Conservation (phyloP, 2,797 vertebrate genomes). For the Pampus argenteus region DNA sequence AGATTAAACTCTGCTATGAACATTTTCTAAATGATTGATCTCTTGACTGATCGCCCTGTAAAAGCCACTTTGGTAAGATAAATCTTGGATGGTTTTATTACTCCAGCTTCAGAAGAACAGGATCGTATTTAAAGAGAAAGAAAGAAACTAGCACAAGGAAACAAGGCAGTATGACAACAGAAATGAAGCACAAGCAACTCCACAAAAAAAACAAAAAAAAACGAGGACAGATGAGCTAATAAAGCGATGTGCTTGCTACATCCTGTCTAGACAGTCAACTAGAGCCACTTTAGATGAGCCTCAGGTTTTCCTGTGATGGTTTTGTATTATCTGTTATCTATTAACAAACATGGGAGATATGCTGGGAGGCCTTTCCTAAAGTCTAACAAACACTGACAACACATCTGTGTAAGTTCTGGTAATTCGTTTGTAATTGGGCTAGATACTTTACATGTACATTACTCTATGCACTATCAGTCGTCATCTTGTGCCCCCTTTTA, state of each 20-base stretch:
- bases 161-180: conserved; percentile 10
- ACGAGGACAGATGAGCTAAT: conserved; percentile 52
- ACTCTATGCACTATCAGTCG: conserved; percentile 17
- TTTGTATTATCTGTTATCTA: conserved; percentile 59
- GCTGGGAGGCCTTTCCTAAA: conserved; percentile 14
- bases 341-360: conserved; percentile 50
- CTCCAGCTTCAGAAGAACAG: conserved; percentile 47
- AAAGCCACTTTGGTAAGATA: conserved; percentile 56
- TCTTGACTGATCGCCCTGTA: conserved; percentile 29
- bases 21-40: conserved; percentile 48
- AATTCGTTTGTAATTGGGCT: conserved; percentile 25
- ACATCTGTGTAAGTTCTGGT: conserved; percentile 4
- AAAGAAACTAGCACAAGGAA: conserved; percentile 8
- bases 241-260: conserved; percentile 55
- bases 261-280: conserved; percentile 71
- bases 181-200: conserved; percentile 30
- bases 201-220: conserved; percentile 13
- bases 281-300: conserved; percentile 20
- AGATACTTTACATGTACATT: conserved; percentile 17
- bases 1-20: conserved; percentile 28
- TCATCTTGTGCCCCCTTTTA: conserved; percentile 3
- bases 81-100: conserved; percentile 47
- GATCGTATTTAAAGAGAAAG: conserved; percentile 47
- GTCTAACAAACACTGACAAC: conserved; percentile 11
- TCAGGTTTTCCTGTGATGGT: conserved; percentile 30